A percentile compares a stretch with the other conserved stretches of the same genome.
phyloP scores from a whole-genome alignment of 2,113 vertebrate genomes.

The Pipa parva region DNA sequence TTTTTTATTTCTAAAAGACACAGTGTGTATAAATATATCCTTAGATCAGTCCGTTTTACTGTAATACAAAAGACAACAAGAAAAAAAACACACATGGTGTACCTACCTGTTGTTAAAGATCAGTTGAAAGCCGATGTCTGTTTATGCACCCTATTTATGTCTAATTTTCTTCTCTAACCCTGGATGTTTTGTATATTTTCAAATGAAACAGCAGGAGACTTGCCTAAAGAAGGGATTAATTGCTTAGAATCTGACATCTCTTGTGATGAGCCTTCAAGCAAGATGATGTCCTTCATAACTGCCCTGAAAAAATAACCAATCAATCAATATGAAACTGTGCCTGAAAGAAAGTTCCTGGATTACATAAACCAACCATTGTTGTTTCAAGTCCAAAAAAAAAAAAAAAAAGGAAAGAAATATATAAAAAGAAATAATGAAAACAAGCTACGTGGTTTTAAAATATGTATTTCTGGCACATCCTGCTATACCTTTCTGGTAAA shows the following conservation, averaged over 20 bases:
- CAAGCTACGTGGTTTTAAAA: neutral
- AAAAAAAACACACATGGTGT: neutral
- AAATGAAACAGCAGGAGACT: conserved; percentile 21
- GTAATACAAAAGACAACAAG: neutral
- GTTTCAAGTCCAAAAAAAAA: neutral
- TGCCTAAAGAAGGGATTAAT: conserved; percentile 37
- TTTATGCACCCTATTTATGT: neutral
- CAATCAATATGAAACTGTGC: conserved; percentile 10
- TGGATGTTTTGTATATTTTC: conserved; percentile 16
- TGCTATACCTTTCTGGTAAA: conserved; percentile 13
- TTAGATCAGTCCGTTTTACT: too few relatives aligned
- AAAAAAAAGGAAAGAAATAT: neutral
- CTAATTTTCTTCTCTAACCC: conserved; percentile 5
- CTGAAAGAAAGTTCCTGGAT: conserved; percentile 2
- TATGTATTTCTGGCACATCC: conserved; percentile 1
- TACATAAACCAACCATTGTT: neutral
- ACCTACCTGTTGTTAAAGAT: neutral
- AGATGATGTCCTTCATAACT: conserved; percentile 34
- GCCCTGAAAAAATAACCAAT: conserved; percentile 31
- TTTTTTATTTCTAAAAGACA: too few relatives aligned
- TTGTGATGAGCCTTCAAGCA: conserved; percentile 30
- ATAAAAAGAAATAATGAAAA: neutral
- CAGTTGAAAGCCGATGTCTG: neutral
- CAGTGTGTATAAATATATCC: too few relatives aligned
- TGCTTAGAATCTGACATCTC: conserved; percentile 31